Conservation (phyloP, 1,140 invertebrate species). For the Drosophila arawakana region DNA sequence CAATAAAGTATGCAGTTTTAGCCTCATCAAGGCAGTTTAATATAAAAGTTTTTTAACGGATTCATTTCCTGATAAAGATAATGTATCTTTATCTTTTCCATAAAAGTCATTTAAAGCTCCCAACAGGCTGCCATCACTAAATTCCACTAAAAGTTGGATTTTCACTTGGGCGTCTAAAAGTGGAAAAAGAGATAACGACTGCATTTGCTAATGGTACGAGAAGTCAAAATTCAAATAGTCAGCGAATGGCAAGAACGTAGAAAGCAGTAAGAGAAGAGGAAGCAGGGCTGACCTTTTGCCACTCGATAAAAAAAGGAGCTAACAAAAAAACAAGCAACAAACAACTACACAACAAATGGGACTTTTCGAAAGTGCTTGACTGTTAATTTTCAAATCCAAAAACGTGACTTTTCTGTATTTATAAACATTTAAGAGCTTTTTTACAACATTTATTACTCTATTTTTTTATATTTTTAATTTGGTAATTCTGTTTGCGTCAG, state of each 20-base stretch:
- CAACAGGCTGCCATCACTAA: not conserved
- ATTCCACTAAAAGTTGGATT: conserved; percentile 19
- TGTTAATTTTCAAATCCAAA: conserved; percentile 24
- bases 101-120: no score
- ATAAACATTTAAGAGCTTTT: conserved; percentile 25
- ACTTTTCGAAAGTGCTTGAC: conserved; percentile 6
- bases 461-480: not conserved
- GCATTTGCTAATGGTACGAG: conserved; percentile 18
- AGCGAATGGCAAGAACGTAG: not conserved
- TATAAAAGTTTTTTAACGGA: no score
- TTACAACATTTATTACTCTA: conserved; percentile 23
- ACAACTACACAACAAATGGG: conserved; percentile 4
- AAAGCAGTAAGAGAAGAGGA: not conserved
- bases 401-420: conserved; percentile 39
- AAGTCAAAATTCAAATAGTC: not conserved
- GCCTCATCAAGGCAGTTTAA: no score
- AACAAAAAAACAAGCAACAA: conserved; percentile 9
- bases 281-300: conserved; percentile 37
- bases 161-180: conserved; percentile 22
- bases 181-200: conserved; percentile 10
- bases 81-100: no score
- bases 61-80: no score
- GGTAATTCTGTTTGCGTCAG: conserved; percentile 27
- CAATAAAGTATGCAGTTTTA: no score
- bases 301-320: conserved; percentile 12